Evolutionary conservation across 2,888 invertebrate genomes (phyloP).

Genomic region (Phragmatobia fuliginosa): DNA sequence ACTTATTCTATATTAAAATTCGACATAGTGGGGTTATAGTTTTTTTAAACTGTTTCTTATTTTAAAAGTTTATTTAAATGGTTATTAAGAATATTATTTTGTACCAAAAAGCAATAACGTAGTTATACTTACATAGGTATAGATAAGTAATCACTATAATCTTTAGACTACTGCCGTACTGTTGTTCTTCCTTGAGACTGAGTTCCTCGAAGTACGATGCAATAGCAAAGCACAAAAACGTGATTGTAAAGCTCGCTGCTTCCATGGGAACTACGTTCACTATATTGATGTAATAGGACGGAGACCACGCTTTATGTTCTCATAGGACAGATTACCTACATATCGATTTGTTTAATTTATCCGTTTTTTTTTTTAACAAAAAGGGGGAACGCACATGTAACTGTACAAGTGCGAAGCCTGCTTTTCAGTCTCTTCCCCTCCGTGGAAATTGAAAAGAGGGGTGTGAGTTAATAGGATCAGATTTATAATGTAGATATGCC

Average conservation of each 20-base stretch:
- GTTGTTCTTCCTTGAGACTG: slow-evolving; percentile 34
- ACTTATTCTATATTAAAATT: too few relatives aligned
- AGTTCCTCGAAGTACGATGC: slow-evolving; percentile 36
- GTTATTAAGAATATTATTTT: too few relatives aligned
- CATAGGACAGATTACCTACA: slow-evolving; percentile 3
- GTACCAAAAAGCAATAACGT: background rate
- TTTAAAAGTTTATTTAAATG: too few relatives aligned
- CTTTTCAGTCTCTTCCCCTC: too few relatives aligned
- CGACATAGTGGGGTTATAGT: too few relatives aligned
- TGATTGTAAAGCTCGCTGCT: slow-evolving; percentile 50
- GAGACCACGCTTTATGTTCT: slow-evolving; percentile 32
- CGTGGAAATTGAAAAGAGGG: too few relatives aligned
- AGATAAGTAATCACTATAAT: background rate
- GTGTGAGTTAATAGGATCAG: too few relatives aligned
- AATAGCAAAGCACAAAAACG: slow-evolving; percentile 53
- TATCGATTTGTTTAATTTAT: background rate
- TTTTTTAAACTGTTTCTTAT: too few relatives aligned
- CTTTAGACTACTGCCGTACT: slow-evolving; percentile 4
- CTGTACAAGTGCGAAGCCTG: too few relatives aligned
- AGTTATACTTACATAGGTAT: background rate
- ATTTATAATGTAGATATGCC: too few relatives aligned
- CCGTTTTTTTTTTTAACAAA: too few relatives aligned
- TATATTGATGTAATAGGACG: slow-evolving; percentile 62
- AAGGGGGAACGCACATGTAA: too few relatives aligned
- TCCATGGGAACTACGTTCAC: slow-evolving; percentile 63